Evolutionary conservation across 2,113 vertebrate species (phyloP), one percentile per base, ranked within the genome.

Genomic region (Actenoides lindsayi): DNA sequence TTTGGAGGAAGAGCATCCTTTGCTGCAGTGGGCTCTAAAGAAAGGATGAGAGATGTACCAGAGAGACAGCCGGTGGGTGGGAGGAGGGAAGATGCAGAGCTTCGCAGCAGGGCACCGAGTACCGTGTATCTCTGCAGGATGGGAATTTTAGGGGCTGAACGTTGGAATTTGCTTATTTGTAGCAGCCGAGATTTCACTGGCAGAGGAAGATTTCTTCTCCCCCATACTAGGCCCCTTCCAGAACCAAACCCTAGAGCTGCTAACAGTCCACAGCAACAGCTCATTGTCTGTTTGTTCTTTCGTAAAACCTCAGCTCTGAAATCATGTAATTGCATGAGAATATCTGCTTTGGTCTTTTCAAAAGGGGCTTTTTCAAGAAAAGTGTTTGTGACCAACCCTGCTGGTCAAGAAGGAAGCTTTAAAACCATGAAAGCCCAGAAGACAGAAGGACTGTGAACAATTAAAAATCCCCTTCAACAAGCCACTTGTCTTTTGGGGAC

Each of bases 41-140:
- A 62, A 50, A 69, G 67, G 70, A 68, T 81, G 71, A 79, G 79
- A 92, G 76, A 75, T 80, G 76, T 13, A 77, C 31, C 51, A 88
- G 46, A 9, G 59, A 76, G 92, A 90, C 93, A 97, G 96, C 33
- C 2, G 76, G 92, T 44, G 44, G 83, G 96, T 96, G 93, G 95
- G 93, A 92, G 96, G 96, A 83, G 18, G 82, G 86, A 95, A 78
- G 82, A 67, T 41, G 69, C 8, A 2, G 91, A 84, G 81, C 73
- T 88, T 30, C 13, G 2, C 83, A 70, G 92, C 88, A 87, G 90
- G 90, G 90, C 76, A 90, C 65, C 68, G n/a, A 57, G 71, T 10
- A 87, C 62, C 1, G 4, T 8, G 6, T 24, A 21, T 80, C 60
- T 48, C 90, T 86, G 67, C 85, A 74, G 91, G 87, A 70, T 85